Conservation (phyloP, 2,888 invertebrate genomes). For the Dolomedes plantarius region DNA sequence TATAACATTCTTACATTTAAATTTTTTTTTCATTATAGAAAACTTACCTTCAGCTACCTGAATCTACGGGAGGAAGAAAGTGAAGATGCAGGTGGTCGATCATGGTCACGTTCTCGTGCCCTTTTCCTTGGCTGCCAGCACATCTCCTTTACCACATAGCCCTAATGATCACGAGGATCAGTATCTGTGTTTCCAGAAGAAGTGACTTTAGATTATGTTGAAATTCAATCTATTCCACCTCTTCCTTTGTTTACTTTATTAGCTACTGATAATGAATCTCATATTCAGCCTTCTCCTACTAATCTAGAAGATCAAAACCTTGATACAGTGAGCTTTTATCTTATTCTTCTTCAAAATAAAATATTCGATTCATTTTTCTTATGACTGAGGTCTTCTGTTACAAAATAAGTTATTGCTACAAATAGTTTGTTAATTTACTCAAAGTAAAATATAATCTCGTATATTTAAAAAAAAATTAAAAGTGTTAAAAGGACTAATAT, state of each 20-base stretch:
- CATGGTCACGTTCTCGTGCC: slow-evolving; percentile 92
- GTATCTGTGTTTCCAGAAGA: slow-evolving; percentile 89
- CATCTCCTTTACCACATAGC: slow-evolving; percentile 71
- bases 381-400: too few relatives aligned
- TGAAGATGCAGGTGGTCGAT: slow-evolving; percentile 82
- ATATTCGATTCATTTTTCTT: too few relatives aligned
- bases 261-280: slow-evolving; percentile 85
- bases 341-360: background rate
- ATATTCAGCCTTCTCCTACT: slow-evolving; percentile 60
- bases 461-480: too few relatives aligned
- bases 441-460: too few relatives aligned
- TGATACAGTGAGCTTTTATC: slow-evolving; percentile 28
- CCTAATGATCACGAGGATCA: slow-evolving; percentile 84
- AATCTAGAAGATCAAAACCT: slow-evolving; percentile 35
- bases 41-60: slow-evolving; percentile 68
- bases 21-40: slow-evolving; percentile 44
- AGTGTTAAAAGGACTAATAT: too few relatives aligned
- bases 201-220: slow-evolving; percentile 92
- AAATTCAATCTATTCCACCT: slow-evolving; percentile 98
- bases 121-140: slow-evolving; percentile 82
- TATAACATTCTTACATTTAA: too few relatives aligned
- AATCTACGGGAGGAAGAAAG: slow-evolving; percentile 78
- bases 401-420: too few relatives aligned
- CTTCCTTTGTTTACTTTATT: slow-evolving; percentile 96
- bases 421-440: too few relatives aligned